Percentiles rank a stretch among this genome's conserved stretches.
Evolutionary conservation across 2,888 invertebrate species (phyloP).

Genomic region (Ferdinandea cuprea): DNA sequence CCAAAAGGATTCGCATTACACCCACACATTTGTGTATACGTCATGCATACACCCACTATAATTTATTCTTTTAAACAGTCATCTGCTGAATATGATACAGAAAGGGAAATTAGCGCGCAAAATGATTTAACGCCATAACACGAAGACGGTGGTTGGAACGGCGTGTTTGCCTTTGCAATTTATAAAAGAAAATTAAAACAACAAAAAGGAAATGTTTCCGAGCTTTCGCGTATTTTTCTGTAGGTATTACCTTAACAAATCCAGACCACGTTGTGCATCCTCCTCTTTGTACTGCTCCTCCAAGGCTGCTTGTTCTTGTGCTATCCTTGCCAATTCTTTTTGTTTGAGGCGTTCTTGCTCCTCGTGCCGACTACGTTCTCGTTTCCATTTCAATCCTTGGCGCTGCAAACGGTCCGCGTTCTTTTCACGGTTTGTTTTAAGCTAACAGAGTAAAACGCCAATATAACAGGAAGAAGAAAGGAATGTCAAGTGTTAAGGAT

Average conservation of each 20-base stretch:
- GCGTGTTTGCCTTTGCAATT: constrained; percentile 1
- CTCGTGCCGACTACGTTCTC: constrained; percentile 80
- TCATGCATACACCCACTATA: not conserved
- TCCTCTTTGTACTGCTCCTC: constrained; percentile 80
- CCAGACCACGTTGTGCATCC: constrained; percentile 80
- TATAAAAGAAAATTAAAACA: too few relatives aligned
- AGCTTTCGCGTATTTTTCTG: constrained; percentile 17
- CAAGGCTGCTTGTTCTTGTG: constrained; percentile 77
- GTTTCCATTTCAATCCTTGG: constrained; percentile 83
- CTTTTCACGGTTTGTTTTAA: constrained; percentile 82
- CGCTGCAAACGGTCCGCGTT: constrained; percentile 81
- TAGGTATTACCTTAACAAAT: constrained; percentile 79
- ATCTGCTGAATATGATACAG: constrained; percentile 18
- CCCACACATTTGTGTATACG: not conserved
- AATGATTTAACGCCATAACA: constrained; percentile 32
- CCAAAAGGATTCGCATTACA: constrained; percentile 22
- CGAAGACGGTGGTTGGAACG: not conserved
- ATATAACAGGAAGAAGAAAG: not conserved
- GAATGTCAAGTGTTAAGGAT: constrained; percentile 10
- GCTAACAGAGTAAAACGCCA: constrained; percentile 73
- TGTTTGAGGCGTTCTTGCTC: constrained; percentile 79
- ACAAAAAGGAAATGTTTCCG: too few relatives aligned
- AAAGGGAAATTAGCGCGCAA: constrained; percentile 26
- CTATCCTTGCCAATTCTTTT: constrained; percentile 77
- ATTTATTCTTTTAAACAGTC: constrained; percentile 7